These are phyloP conservation scores for Dolichoris vasculosae DNA, from an alignment of 1,140 invertebrate species.

Conservation along the genomic window DNA sequence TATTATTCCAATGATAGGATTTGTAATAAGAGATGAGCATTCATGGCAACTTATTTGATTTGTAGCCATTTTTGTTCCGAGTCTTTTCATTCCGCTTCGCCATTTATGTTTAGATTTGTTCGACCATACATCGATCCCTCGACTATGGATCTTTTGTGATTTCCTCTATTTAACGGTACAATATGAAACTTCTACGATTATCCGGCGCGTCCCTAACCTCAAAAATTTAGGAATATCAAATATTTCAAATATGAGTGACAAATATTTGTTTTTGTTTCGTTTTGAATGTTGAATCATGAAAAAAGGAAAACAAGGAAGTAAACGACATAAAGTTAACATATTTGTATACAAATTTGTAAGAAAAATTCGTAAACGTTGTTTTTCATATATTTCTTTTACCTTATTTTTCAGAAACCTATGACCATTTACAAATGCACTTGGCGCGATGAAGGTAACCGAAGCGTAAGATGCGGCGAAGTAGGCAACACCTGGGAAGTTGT, in stretches of 20 bases:
- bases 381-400: constrained; percentile 4
- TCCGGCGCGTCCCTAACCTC: neutral
- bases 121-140: neutral
- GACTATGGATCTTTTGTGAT: neutral
- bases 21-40: neutral
- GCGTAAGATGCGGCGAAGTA: constrained; percentile 35
- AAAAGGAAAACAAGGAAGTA: neutral
- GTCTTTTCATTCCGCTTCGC: neutral
- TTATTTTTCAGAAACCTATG: constrained; percentile 41
- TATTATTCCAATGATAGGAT: neutral
- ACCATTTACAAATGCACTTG: constrained; percentile 51
- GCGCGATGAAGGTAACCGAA: constrained; percentile 34
- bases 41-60: neutral
- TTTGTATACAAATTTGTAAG: neutral
- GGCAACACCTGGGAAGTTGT: constrained; percentile 36
- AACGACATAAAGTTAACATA: neutral
- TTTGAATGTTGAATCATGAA: neutral
- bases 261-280: neutral
- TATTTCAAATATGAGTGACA: neutral
- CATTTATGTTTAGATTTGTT: neutral
- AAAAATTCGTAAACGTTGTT: neutral
- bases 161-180: no score
- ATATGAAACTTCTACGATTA: neutral
- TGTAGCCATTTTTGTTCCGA: neutral
- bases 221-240: neutral